Evolutionary conservation across 1,140 invertebrate species (phyloP).

Genomic region (Meloidogyne hapla): DNA sequence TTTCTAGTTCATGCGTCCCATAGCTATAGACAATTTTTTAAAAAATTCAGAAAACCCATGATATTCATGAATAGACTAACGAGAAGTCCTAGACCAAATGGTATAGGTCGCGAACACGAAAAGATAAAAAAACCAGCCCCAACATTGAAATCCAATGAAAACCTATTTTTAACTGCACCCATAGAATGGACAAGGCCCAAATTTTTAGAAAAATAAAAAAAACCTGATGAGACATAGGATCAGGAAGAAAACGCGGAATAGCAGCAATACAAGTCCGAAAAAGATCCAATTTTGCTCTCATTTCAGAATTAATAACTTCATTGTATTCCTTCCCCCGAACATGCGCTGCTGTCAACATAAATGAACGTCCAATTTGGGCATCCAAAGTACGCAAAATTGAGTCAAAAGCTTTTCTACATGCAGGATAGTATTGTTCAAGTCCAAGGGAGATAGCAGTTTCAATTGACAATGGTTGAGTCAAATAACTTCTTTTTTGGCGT

Average conservation of each 20-base stretch:
- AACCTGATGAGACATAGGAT: constrained; percentile 89
- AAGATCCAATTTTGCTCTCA: constrained; percentile 79
- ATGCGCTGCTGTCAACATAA: background rate
- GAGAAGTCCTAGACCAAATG: no score
- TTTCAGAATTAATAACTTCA: constrained; percentile 7
- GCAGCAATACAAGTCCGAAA: constrained; percentile 97
- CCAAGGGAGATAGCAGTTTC: constrained; percentile 85
- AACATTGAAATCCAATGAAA: no score
- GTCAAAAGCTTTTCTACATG: constrained; percentile 89
- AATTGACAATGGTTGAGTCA: constrained; percentile 82
- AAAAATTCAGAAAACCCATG: no score
- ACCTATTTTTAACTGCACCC: no score
- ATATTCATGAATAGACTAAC: no score
- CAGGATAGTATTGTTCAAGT: constrained; percentile 90
- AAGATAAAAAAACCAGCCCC: no score
- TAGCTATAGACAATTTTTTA: no score
- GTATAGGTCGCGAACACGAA: no score
- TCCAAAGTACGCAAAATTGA: constrained; percentile 93
- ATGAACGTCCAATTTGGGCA: constrained; percentile 79
- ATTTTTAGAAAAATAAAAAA: background rate
- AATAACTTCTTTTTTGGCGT: constrained; percentile 90
- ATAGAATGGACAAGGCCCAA: background rate
- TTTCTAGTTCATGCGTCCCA: no score
- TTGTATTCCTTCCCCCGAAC: background rate
- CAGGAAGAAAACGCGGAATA: constrained; percentile 91